Base-by-base conservation (phyloP, 2,888 invertebrate species). In the Drosophila phalerata region DNA sequence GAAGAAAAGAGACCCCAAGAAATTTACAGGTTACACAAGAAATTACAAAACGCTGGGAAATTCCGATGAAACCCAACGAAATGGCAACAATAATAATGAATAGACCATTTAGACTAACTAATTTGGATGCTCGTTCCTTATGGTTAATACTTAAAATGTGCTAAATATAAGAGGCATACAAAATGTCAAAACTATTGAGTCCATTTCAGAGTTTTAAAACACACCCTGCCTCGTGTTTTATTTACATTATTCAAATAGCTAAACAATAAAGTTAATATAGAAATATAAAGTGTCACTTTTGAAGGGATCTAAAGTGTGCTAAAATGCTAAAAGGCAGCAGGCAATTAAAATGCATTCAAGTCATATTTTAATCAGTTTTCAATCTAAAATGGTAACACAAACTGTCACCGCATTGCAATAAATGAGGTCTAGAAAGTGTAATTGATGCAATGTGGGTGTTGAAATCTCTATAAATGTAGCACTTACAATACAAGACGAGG, bases 381-480 rank as follows among this genome's bases (percentile, higher is more conserved):
- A 6, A 25, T 64, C 57, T 47, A 77, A 77, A 65, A 71, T 65
- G 81, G 87, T 49, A 47, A 66, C 32, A 45, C 19, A 71, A 69
- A 68, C 58, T 70, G 53, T 73, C 22, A 62, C 62, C 58, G 64
- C 77, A 43, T 22, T 48, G 55, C 55, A 15, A 11, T 15, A 61
- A 38, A 57, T 38, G 56, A 25, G 25, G 58, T 30, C 55, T 74
- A 61, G 82, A 85, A 74, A 82, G 73, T 69, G 56, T 68, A 66
- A 61, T 67, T 55, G 52, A 45, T 57, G 38, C 57, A 47, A 51
- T 9, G 56, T 81, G 79, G 85, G 88, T 85, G 77, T 73, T 81
- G 66, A 71, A 57, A 85, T 82, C 43, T 51, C 58, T 71, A 70
- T 73, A 78, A 73, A 67, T 55, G 70, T 64, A 52, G 34, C 58